Conservation (phyloP, 2,888 invertebrate genomes). For the Apodemia duryi region DNA sequence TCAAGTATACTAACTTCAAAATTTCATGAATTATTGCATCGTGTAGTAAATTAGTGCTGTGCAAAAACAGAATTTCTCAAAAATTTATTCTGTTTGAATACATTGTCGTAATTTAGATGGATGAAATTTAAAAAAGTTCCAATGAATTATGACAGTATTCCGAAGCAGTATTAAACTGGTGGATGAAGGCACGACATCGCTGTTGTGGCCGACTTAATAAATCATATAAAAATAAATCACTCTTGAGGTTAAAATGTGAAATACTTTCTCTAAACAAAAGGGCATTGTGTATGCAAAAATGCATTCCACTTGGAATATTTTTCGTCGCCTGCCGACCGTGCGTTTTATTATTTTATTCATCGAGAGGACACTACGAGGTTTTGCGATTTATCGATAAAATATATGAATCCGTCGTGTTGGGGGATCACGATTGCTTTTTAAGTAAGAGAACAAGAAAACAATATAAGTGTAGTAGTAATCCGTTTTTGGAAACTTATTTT, state of each 20-base stretch:
- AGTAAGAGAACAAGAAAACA: conserved; percentile 26
- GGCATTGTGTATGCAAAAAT: conserved; percentile 76
- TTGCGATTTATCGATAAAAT: conserved; percentile 67
- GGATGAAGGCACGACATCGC: conserved; percentile 43
- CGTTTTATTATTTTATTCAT: conserved; percentile 55
- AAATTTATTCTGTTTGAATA: not conserved
- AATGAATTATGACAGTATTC: conserved; percentile 35
- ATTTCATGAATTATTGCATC: conserved; percentile 1
- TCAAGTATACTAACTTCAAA: not conserved
- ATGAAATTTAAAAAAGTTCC: conserved; percentile 23
- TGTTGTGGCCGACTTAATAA: conserved; percentile 53
- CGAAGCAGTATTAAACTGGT: conserved; percentile 22
- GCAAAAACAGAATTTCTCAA: not conserved
- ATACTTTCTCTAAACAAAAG: conserved; percentile 79
- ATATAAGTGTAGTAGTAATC: conserved; percentile 7
- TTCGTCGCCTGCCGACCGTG: conserved; percentile 69
- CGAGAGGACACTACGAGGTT: conserved; percentile 48
- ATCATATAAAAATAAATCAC: conserved; percentile 76
- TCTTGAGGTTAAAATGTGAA: conserved; percentile 70
- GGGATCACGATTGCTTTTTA: conserved; percentile 68
- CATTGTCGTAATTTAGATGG: conserved; percentile 8
- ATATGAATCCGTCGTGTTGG: conserved; percentile 65
- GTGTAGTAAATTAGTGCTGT: not conserved
- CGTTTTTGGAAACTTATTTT: not conserved
- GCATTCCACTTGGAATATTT: conserved; percentile 72